A percentile compares a stretch with the other conserved stretches of the same genome.
Conservation (phyloP, 2,113 vertebrate species). For the Rhea americana region DNA sequence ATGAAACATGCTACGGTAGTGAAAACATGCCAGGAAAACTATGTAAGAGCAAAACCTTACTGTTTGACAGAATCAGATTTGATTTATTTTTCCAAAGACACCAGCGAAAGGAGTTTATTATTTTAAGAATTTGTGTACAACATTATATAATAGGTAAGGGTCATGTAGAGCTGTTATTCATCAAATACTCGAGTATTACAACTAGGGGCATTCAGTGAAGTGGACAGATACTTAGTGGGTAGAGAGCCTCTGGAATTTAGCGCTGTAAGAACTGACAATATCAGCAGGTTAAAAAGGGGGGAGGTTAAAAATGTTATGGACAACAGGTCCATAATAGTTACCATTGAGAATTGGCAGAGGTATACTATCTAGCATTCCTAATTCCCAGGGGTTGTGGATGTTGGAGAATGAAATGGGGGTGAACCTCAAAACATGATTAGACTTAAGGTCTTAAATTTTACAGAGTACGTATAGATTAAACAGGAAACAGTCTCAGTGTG, state of each 20-base stretch:
- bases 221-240: background rate
- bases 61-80: background rate
- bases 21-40: background rate
- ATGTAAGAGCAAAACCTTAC: background rate
- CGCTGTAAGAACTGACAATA: background rate
- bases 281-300: background rate
- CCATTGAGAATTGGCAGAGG: background rate
- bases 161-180: background rate
- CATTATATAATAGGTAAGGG: background rate
- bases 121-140: background rate
- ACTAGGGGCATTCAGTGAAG: background rate
- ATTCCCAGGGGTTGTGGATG: background rate
- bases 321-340: background rate
- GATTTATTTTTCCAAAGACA: background rate
- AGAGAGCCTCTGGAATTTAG: background rate
- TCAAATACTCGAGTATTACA: background rate
- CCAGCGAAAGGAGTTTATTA: background rate
- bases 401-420: background rate
- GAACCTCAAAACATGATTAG: background rate
- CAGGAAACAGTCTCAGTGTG: background rate
- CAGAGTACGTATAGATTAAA: background rate
- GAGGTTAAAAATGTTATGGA: background rate
- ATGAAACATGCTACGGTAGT: background rate
- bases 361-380: background rate
- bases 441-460: background rate